Conservation (phyloP, 2,113 vertebrate species). For the Diphyllodes magnificus region DNA sequence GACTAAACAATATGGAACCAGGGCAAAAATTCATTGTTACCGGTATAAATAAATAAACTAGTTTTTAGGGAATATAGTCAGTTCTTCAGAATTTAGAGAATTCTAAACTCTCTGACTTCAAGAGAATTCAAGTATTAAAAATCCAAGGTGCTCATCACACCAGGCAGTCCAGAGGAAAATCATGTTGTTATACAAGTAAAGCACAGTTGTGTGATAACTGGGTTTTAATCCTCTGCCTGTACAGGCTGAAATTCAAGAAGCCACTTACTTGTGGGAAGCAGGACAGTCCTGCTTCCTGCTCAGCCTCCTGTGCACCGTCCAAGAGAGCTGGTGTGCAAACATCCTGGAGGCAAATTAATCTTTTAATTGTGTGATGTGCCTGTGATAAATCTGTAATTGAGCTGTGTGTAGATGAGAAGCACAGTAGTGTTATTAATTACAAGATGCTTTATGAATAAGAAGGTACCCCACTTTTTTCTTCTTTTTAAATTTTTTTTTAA, state of each 20-base stretch:
- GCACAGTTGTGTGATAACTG: neutral
- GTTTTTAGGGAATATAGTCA: neutral
- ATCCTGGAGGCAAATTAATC: neutral
- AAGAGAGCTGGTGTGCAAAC: neutral
- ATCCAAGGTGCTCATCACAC: neutral
- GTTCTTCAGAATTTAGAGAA: neutral
- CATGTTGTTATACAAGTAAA: neutral
- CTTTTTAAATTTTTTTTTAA: neutral
- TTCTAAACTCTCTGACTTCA: neutral
- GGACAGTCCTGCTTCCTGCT: neutral
- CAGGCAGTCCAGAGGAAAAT: neutral
- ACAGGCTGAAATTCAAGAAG: neutral
- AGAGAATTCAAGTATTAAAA: neutral
- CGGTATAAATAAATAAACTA: neutral
- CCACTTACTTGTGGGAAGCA: neutral
- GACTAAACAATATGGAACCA: neutral
- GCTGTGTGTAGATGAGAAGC: neutral
- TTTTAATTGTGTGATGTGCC: accelerated
- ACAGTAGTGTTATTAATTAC: neutral
- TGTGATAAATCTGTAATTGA: neutral
- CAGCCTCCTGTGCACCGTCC: neutral
- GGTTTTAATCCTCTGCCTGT: neutral
- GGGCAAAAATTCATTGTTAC: neutral
- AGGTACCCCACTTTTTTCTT: neutral
- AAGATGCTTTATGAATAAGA: neutral